These are phyloP conservation scores for Oncorhynchus masou DNA, from an alignment of 2,113 vertebrate species.

Conservation along the genomic window DNA sequence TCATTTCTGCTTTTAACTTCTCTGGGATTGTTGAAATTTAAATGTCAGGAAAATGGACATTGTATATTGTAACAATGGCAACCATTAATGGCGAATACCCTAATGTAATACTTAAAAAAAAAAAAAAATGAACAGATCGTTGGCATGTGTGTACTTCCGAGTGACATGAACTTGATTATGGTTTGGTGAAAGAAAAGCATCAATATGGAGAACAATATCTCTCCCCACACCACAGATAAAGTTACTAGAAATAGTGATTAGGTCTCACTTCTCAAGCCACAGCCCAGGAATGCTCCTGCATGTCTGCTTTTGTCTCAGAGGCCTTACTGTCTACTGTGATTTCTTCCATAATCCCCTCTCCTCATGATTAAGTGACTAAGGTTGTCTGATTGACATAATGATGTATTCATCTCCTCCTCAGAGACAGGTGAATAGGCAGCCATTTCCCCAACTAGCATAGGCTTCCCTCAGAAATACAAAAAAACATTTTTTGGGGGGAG, in stretches of 20 bases:
- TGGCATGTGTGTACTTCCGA: not conserved
- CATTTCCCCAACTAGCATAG: not conserved
- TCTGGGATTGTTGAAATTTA: not conserved
- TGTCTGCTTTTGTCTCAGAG: not conserved
- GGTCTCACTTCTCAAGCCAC: not conserved
- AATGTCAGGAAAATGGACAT: not conserved
- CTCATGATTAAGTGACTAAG: not conserved
- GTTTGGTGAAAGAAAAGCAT: not conserved
- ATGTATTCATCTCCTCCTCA: not conserved
- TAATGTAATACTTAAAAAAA: not conserved
- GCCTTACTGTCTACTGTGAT: not conserved
- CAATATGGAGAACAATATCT: not conserved
- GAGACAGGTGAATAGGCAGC: conserved; percentile 1
- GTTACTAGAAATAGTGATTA: not conserved
- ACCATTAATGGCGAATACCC: not conserved
- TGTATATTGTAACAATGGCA: not conserved
- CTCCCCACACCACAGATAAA: not conserved
- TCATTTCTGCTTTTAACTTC: not conserved
- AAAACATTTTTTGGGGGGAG: too few relatives aligned
- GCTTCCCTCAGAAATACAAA: not conserved
- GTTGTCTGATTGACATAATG: not conserved
- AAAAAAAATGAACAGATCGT: not conserved
- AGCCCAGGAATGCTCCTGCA: not conserved
- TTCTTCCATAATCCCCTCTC: not conserved
- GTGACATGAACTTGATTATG: not conserved